Evolutionary conservation across 1,140 invertebrate genomes (phyloP).

Genomic region (Octopus sinensis): DNA sequence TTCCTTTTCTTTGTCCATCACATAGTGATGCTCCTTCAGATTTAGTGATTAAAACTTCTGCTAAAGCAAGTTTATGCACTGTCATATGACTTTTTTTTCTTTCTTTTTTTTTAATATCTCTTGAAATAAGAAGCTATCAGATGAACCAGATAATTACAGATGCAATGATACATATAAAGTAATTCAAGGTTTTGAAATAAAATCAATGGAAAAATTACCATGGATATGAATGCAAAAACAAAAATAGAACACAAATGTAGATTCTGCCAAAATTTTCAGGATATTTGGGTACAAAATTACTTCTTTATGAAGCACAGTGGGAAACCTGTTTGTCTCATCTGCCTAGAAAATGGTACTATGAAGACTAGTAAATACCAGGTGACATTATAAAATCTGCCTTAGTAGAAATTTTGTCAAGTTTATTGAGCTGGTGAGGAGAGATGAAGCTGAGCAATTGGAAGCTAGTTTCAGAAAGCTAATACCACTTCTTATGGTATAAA

Average conservation of each 20-base stretch:
- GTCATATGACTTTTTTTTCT: background rate
- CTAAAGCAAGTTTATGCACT: conserved; percentile 1
- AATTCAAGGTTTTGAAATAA: background rate
- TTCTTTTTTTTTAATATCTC: background rate
- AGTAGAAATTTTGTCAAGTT: conserved; percentile 2
- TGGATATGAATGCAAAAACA: background rate
- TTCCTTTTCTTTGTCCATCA: background rate
- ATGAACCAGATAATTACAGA: background rate
- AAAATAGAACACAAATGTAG: background rate
- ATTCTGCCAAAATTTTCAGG: background rate
- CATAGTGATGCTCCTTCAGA: background rate
- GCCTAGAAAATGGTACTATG: conserved; percentile 4
- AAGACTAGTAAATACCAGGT: conserved; percentile 5
- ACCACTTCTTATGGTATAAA: background rate
- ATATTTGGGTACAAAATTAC: background rate
- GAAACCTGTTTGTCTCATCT: background rate
- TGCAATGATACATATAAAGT: background rate
- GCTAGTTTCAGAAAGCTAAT: background rate
- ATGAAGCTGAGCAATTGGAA: background rate
- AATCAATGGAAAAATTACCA: conserved; percentile 2
- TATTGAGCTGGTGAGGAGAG: background rate
- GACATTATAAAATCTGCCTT: conserved; percentile 4
- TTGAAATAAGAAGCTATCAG: background rate
- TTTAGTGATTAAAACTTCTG: background rate
- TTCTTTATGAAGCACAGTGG: background rate